Conservation (phyloP, 2,888 invertebrate genomes). For the Eupithecia exiguata region DNA sequence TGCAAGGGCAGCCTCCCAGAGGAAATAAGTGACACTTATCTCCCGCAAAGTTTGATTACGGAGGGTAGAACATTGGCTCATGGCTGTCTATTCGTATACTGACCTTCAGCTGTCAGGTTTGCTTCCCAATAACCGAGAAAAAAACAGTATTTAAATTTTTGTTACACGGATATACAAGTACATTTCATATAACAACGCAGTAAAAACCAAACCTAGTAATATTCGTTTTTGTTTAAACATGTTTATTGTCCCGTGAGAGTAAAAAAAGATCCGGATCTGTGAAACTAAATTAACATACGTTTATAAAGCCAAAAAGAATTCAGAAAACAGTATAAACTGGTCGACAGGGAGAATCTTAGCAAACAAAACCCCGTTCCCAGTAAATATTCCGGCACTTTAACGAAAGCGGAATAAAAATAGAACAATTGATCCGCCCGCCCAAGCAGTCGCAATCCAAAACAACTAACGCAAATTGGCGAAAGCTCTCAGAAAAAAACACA, state of each 20-base stretch:
- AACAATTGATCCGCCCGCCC: conserved; percentile 32
- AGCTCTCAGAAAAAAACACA: conserved; percentile 47
- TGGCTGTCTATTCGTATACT: not conserved
- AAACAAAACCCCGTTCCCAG: conserved; percentile 19
- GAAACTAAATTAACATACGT: not conserved
- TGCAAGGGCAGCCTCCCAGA: conserved; percentile 35
- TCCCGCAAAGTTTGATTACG: conserved; percentile 28
- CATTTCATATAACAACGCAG: not conserved
- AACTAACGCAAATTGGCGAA: conserved; percentile 46
- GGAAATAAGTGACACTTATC: conserved; percentile 39
- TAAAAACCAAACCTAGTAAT: not conserved
- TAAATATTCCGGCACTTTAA: conserved; percentile 28
- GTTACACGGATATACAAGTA: not conserved
- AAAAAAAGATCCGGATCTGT: not conserved
- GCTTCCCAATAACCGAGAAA: not conserved
- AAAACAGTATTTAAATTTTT: not conserved
- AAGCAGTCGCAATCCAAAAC: conserved; percentile 33
- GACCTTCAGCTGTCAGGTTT: not conserved
- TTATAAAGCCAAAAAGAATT: not conserved
- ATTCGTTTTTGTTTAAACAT: not conserved
- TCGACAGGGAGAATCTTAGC: conserved; percentile 12
- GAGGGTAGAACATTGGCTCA: not conserved
- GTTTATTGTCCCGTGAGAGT: not conserved
- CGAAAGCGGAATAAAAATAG: conserved; percentile 29
- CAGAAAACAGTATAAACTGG: conserved; percentile 2